Percentiles rank a stretch among this genome's conserved stretches.
Evolutionary conservation across 1,140 invertebrate species (phyloP).

Genomic region (Andricus grossulariae): DNA sequence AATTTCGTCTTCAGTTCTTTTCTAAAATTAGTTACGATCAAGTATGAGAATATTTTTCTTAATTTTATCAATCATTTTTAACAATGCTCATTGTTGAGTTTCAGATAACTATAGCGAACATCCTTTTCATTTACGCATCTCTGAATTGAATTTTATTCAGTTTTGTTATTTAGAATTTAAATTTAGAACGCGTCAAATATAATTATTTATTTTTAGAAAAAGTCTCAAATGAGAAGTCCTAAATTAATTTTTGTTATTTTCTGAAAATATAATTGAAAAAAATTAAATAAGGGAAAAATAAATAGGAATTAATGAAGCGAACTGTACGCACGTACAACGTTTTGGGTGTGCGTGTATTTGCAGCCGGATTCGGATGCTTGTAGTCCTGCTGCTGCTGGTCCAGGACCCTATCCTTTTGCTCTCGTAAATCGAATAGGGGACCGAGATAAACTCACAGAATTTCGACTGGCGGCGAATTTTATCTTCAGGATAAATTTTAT

Average conservation of each 20-base stretch:
- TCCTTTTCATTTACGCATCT: too few species aligned
- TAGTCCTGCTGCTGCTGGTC: background rate
- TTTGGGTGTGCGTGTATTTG: background rate
- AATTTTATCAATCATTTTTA: too few species aligned
- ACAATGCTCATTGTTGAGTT: too few species aligned
- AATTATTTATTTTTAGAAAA: too few species aligned
- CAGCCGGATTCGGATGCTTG: background rate
- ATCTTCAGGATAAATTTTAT: background rate
- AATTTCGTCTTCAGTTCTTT: too few species aligned
- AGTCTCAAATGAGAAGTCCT: too few species aligned
- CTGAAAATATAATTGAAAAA: background rate
- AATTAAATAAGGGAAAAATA: background rate
- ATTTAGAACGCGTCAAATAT: too few species aligned
- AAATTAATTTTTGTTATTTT: background rate
- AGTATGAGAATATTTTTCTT: too few species aligned
- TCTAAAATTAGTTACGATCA: too few species aligned
- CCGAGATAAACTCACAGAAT: slow-evolving; percentile 4
- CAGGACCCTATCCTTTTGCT: slow-evolving; percentile 22
- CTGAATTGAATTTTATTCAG: too few species aligned
- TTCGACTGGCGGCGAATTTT: background rate
- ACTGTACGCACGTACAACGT: background rate
- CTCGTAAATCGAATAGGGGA: slow-evolving; percentile 14
- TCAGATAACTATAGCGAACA: too few species aligned
- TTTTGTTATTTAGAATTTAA: too few species aligned
- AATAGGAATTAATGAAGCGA: background rate